Evolutionary conservation across 2,113 vertebrate genomes (phyloP).

Genomic region (Herpetotheres cachinnans): DNA sequence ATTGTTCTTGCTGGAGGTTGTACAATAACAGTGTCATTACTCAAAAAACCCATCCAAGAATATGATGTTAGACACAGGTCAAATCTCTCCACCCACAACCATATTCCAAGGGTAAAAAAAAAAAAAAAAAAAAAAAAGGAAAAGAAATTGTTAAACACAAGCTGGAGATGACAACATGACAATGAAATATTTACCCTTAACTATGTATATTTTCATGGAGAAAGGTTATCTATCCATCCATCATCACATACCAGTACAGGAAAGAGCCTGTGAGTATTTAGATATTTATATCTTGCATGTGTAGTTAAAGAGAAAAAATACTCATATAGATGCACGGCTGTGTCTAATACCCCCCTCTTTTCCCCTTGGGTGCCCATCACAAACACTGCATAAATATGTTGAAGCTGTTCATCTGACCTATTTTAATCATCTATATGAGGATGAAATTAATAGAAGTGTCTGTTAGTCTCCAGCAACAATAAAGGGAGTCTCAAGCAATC

Average conservation of each 20-base stretch:
- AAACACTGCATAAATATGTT: not conserved
- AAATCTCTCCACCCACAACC: not conserved
- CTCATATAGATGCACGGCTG: accelerated
- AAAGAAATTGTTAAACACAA: constrained; percentile 2
- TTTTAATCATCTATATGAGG: not conserved
- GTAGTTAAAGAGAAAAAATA: not conserved
- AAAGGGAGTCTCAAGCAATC: not conserved
- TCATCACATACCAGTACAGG: constrained; percentile 6
- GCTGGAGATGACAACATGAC: not conserved
- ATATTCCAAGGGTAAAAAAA: not conserved
- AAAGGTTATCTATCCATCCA: constrained; percentile 47
- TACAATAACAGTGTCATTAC: not conserved
- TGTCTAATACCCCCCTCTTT: not conserved
- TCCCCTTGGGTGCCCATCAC: not conserved
- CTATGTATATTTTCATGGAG: constrained; percentile 19
- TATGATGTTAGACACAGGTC: not conserved
- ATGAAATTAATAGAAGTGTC: not conserved
- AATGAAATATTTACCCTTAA: constrained; percentile 8
- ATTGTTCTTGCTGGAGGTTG: constrained; percentile 48
- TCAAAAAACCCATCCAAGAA: not conserved
- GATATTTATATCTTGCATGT: not conserved
- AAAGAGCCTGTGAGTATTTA: constrained; percentile 7
- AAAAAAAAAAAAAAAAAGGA: not conserved
- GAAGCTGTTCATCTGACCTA: not conserved
- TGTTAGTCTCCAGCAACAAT: not conserved